Base-by-base conservation (phyloP, 2,113 vertebrate genomes). In the Numenius arquata region DNA sequence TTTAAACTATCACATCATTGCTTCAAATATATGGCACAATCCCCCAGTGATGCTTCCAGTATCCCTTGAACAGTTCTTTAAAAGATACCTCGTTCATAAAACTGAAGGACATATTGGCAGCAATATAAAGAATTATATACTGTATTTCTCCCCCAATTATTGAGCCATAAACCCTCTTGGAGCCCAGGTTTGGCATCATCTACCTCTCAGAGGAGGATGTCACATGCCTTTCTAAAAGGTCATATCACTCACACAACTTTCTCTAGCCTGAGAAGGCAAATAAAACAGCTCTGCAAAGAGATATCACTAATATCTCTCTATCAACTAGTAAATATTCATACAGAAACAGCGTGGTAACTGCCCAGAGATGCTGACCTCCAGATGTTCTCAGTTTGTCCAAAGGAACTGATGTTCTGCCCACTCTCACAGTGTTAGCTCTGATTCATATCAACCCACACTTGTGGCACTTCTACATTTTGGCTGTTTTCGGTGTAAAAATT, bases 1-100 rank as follows among this genome's bases (percentile, higher is more conserved):
- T 96, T 96, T 80, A 59, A 95, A 41, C 55, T 7, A 84, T 25
- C 75, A 90, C 72, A 71, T 96, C 88, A 88, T 2, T 78, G 32
- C 63, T 91, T 79, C 65, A 66, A 82, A 70, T 65, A 22, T 4
- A 5, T 34, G 78, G 78, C 91, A 73, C 2, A 38, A 25, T 36
- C 89, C 82, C 82, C 75, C 45, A 43, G 52, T 17, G 82, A 88
- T 80, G 82, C 38, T 85, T 50, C 50, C 78, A 48, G 40, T 63
- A 67, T 61, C 85, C 67, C 27, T 47, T 5, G 8, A 88, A 34
- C 4, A 38, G 58, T 53, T 70, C 8, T 58, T 79, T 74, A 29
- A 66, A 66, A 50, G 41, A 58, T 18, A 55, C 3, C n/a, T 18
- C 6, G 22, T 55, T 83, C 77, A 25, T 58, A 29, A 85, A 79